Base-by-base conservation (phyloP, 64 coral and sea anemone species). In the Hydrozoanthus tunicans region DNA sequence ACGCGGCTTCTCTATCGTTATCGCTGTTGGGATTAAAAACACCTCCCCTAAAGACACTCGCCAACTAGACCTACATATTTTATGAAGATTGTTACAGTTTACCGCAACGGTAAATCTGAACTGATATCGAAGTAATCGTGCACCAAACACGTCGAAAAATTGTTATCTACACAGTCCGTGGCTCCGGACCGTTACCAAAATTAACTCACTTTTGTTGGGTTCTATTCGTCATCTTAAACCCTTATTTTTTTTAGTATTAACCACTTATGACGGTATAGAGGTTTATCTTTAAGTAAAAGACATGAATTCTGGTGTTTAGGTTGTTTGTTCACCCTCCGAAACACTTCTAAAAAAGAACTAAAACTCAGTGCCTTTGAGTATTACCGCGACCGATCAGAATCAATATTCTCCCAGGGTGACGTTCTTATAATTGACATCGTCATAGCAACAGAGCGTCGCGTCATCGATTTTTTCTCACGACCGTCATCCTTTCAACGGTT, bases 401-500 rank as follows among this genome's bases (percentile, higher is more conserved):
- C 6, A 57, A 92, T 88, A 80, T 99, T 99, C 97, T 99, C 93
- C 92, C 68, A 79, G 94, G 72, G 51, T 9, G 10, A 8, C 10
- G 20, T 86, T 92, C 78, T 74, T 84, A 91, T 92, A 91, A 92
- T 93, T 91, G 89, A 91, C 89, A 95, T 98, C 75, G 83, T 86
- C 78, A 99, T 96, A 88, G 94, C 94, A 96, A 99, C 97, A 94
- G 77, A 89, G 96, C 96, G 96, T 98, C 93, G 96, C 96, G 96
- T 98, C 96, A 98, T 98, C 95, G 90, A 91, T 92, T 96, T 82
- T 43, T 96, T 97, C 92, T 97, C 90, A 97, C 92, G 92, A 94
- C 83, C 94, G 78, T 90, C 92, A 83, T 90, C 92, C 95, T 97
- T 97, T 97, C 95, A 97, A 97, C 95, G 92, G 95, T 97, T 96